Base-by-base conservation (phyloP, 1,140 invertebrate species). In the Tetranychus urticae region DNA sequence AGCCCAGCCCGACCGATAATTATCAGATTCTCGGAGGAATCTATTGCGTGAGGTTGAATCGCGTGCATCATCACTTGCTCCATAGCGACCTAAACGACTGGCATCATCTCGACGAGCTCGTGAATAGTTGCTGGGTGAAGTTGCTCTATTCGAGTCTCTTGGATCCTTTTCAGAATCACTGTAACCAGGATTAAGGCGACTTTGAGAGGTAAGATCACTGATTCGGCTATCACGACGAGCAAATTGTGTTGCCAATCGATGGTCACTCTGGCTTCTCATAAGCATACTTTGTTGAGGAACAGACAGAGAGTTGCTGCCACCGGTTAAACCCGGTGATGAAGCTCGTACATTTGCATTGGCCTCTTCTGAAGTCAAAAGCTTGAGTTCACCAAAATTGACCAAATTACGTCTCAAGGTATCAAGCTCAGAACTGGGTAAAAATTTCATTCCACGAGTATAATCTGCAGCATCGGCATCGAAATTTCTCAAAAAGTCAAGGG, bases 191-290 rank as follows among this genome's bases (percentile, higher is more conserved):
- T 55, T 45, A 6, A 56, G 47, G 52, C 60, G 54, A 47, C 50
- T 56, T n/a, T 47, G 45, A 45, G 45, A 31, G 37, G 45, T 45
- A 31, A 58, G 31, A n/a, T 59, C 58, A 3, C 23, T 33, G 6
- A 52, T 7, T 35, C 50, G 50, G 1, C 6, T 10, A 12, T 48
- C 52, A 31, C 42, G n/a, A 23, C 31, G 61, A 56, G 34, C 36
- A 72, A 86, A 90, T 68, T 91, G 87, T 1, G 85, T 80, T 12
- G 88, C 88, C 52, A 93, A 72, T 37, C 89, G 78, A 72, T 92
- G 89, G 69, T 93, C 89, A 70, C 86, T 90, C 72, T 93, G 92
- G 62, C 86, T 89, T 65, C 88, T 78, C 81, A 90, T 90, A 34
- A 93, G 72, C 4, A 69, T 70, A 42, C 71, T 71, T 14, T 64